Evolutionary conservation across 2,113 vertebrate genomes (phyloP).

Genomic region (Nycticebus coucang): DNA sequence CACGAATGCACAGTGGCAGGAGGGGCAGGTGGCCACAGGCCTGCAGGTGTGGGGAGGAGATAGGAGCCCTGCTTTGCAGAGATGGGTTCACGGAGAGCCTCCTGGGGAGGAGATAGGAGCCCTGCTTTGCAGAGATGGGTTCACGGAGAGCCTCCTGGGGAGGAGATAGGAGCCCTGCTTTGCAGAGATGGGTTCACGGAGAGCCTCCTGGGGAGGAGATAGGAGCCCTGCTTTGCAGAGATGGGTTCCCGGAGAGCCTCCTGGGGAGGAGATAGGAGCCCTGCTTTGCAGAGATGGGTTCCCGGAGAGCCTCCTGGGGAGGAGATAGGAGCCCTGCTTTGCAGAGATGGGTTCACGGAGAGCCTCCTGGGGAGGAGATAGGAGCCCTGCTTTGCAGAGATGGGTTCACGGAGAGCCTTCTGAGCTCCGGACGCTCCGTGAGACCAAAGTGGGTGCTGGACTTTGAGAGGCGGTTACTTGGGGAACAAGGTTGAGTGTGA

Average conservation of each 20-base stretch:
- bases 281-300: no score
- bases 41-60: neutral
- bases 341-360: no score
- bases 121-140: fast-evolving
- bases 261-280: neutral
- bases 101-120: neutral
- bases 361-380: neutral
- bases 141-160: no score
- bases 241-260: no score
- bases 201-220: neutral
- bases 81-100: no score
- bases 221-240: no score
- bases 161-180: neutral
- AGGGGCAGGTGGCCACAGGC: fast-evolving
- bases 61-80: no score
- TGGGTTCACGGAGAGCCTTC: neutral
- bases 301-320: no score
- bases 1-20: fast-evolving
- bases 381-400: no score
- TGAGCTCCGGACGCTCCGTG: fast-evolving
- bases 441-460: neutral
- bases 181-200: no score
- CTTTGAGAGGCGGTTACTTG: neutral
- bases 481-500: neutral
- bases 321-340: neutral